Evolutionary conservation across 2,888 invertebrate species (phyloP), one percentile per base, ranked within the genome.

Genomic region (Troilus luridus): DNA sequence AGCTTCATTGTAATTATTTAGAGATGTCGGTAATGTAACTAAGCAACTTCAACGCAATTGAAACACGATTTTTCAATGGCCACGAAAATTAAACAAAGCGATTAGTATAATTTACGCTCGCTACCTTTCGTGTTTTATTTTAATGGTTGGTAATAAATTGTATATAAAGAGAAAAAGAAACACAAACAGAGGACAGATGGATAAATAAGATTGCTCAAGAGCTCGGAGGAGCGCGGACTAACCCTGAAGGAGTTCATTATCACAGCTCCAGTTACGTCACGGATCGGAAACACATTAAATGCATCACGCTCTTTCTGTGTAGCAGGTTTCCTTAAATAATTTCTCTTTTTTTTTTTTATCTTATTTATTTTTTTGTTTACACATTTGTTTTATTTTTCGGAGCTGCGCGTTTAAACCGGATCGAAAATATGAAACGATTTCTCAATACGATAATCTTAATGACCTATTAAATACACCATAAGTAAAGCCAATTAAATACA

Each of bases 271-370:
- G 56, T 85, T 85, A 85, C 85, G 56, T 85, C 41, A 85, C 56
- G 5, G 56, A 85, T 85, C 85, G 5, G 11, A n/a, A 56, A 58
- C 85, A n/a, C 56, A 56, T 56, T 58, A 11, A n/a, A 56, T 85
- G 21, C n/a, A 54, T 58, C 56, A 56, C 56, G n/a, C 54, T 19
- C 21, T 1, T 12, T 8, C 7, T 54, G 10, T 85, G 56, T 85
- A 85, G 85, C 85, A 56, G 85, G 85, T 85, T 85, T 85, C 85
- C 56, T 85, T 85, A 77, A 27, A 77, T 77, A 41, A 77, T 85
- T 85, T 56, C 27, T 56, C 12, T 6, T 21, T 85, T 85, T 56
- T 6, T 21, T 85, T 41, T 41, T 41, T 41, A 41, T 41, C 41
- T 41, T 41, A 41, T 41, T 41, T 41, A 41, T 41, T 41, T 41